These are phyloP conservation scores for Battus philenor DNA, from an alignment of 1,140 invertebrate genomes.

Conservation along the genomic window DNA sequence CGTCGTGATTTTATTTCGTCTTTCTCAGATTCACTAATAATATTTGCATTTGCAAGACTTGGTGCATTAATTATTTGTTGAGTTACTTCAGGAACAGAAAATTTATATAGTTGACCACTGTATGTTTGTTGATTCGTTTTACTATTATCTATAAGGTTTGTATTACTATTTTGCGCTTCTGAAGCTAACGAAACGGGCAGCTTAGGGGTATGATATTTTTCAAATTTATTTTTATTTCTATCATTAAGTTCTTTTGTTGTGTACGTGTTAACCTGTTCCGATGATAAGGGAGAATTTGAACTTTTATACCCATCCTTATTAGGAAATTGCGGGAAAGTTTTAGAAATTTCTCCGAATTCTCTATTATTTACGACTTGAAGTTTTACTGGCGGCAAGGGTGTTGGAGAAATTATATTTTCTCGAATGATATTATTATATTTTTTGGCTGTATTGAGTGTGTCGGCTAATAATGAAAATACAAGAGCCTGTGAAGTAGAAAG, in stretches of 20 bases:
- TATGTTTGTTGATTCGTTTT: too few species aligned
- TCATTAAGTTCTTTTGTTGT: neutral
- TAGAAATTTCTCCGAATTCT: slow-evolving; percentile 42
- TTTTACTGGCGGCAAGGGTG: slow-evolving; percentile 25
- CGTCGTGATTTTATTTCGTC: slow-evolving; percentile 3
- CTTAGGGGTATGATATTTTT: slow-evolving; percentile 11
- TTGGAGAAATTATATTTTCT: slow-evolving; percentile 26
- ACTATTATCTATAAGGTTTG: too few species aligned
- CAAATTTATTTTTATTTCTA: neutral
- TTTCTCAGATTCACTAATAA: slow-evolving; percentile 8
- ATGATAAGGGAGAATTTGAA: too few species aligned
- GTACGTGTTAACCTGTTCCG: slow-evolving; percentile 2
- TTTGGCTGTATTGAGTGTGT: slow-evolving; percentile 60
- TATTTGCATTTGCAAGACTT: slow-evolving; percentile 21
- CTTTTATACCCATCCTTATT: too few species aligned
- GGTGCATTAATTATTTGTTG: slow-evolving; percentile 53
- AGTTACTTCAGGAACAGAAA: slow-evolving; percentile 56
- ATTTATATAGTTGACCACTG: slow-evolving; percentile 62
- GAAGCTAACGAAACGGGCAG: too few species aligned
- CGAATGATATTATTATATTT: slow-evolving; percentile 53
- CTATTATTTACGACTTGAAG: slow-evolving; percentile 36
- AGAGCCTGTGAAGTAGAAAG: slow-evolving; percentile 67
- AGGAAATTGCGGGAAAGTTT: slow-evolving; percentile 53
- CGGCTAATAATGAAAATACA: slow-evolving; percentile 58
- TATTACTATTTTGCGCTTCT: too few species aligned